Conservation (phyloP, 2,888 invertebrate genomes). For the Lithosia quadra region DNA sequence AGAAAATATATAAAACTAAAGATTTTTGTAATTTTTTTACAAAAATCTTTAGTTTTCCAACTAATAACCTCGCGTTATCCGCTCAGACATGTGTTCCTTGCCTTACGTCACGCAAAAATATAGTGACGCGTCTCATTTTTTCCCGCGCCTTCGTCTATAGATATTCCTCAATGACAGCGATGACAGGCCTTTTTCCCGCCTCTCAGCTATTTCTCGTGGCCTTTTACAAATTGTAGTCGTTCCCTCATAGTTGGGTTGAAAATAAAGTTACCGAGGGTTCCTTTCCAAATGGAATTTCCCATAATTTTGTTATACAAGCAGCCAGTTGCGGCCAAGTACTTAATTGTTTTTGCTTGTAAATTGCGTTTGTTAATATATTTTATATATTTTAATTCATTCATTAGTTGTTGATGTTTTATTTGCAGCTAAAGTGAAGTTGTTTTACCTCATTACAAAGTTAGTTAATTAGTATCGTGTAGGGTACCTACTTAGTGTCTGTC, state of each 20-base stretch:
- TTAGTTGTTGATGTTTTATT: conserved; percentile 50
- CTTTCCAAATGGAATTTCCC: conserved; percentile 79
- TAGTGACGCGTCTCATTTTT: conserved; percentile 78
- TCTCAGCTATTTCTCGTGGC: conserved; percentile 76
- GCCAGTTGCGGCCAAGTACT: conserved; percentile 63
- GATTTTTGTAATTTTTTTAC: too few species aligned
- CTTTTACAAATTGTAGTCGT: conserved; percentile 80
- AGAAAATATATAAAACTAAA: too few species aligned
- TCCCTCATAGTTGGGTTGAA: conserved; percentile 74
- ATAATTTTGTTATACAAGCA: conserved; percentile 79
- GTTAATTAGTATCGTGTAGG: conserved; percentile 56
- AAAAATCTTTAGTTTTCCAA: not conserved
- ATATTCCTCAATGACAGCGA: conserved; percentile 78
- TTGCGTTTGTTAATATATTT: conserved; percentile 49
- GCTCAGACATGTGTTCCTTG: conserved; percentile 45
- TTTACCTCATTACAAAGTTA: conserved; percentile 59
- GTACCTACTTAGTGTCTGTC: not conserved
- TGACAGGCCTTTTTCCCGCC: conserved; percentile 84
- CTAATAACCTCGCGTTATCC: conserved; percentile 9
- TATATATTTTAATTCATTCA: conserved; percentile 49
- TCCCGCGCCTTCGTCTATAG: conserved; percentile 69
- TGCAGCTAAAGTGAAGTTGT: conserved; percentile 42
- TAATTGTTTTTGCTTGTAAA: conserved; percentile 70
- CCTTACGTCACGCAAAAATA: conserved; percentile 71
- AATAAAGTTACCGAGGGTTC: conserved; percentile 78